Evolutionary conservation across 2,797 vertebrate genomes (phyloP).

Genomic region (Notolabrus celidotus): DNA sequence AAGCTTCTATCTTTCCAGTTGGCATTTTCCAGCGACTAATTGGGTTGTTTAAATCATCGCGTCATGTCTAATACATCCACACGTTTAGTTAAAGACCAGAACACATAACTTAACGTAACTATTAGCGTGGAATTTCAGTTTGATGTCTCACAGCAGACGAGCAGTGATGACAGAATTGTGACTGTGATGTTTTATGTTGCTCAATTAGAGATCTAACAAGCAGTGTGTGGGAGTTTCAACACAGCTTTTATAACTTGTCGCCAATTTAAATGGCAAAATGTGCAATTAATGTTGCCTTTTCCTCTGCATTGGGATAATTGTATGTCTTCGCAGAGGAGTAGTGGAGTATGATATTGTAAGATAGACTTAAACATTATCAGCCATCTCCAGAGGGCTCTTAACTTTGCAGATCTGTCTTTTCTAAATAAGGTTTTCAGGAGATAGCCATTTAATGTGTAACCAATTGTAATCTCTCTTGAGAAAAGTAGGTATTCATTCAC

Average conservation of each 20-base stretch:
- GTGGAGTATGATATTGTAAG: not conserved
- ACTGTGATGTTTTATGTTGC: constrained; percentile 30
- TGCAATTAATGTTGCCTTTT: constrained; percentile 8
- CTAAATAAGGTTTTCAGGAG: not conserved
- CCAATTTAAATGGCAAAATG: constrained; percentile 21
- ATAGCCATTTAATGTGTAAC: not conserved
- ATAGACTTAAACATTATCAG: not conserved
- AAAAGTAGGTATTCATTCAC: too few relatives aligned
- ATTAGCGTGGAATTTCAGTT: constrained; percentile 23
- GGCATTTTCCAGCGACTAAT: constrained; percentile 61
- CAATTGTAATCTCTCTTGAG: not conserved
- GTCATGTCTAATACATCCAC: constrained; percentile 51
- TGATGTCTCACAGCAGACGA: constrained; percentile 10
- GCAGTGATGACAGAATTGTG: constrained; percentile 15
- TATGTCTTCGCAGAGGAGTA: not conserved
- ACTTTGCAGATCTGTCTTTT: not conserved
- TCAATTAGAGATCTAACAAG: constrained; percentile 34
- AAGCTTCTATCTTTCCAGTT: constrained; percentile 47
- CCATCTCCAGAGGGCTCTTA: not conserved
- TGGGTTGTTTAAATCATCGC: constrained; percentile 54
- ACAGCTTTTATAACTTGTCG: constrained; percentile 14
- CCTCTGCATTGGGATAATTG: not conserved
- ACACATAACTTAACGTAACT: not conserved
- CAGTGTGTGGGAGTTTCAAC: constrained; percentile 1
- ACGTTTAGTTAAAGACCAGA: constrained; percentile 27